Base-by-base conservation (phyloP, 1,140 invertebrate genomes). In the Aphelinus atriplicis region DNA sequence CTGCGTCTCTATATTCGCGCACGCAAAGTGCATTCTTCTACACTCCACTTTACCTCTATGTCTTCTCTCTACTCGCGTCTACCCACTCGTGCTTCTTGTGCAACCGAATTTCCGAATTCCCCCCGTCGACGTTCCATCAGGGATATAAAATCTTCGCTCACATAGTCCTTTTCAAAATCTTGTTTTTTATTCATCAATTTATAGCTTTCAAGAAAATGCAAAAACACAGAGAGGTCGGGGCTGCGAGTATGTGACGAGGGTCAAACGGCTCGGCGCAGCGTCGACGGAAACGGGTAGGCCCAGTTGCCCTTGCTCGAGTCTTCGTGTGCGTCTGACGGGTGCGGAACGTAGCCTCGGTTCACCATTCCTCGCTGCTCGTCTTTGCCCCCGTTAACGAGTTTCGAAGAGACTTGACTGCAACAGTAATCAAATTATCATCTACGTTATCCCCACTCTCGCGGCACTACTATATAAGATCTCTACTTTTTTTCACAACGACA, bases 261-360 rank as follows among this genome's bases (percentile, higher is more conserved):
- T 62, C 42, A 79, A 60, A 80, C 65, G n/a, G 82, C 71, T 73
- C 85, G 81, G 64, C 85, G 80, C 48, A 81, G 79, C 3, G 81
- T 76, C 26, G 83, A 81, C 7, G 85, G 85, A 68, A 88, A 87
- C 10, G 86, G 86, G 73, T 87, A 88, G 9, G 86, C 85, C 86
- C 86, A 88, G 60, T 86, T 86, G 56, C 77, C 80, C 78, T 83
- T 85, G 5, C 60, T 77, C 2, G 79, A 67, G 43, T 84, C 82
- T 43, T 86, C 81, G 1, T 82, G 79, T 46, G 80, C 79, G 5
- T 85, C 86, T 7, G 81, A 77, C 3, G 86, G 84, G 60, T 86
- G 82, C 3, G 84, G 78, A 6, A 83, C 77, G 55, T 85, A 88
- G 5, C 82, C 85, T 47, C 77, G 83, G 79, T 88, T 88, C 57